A percentile compares a stretch with the other conserved stretches of the same genome.
Conservation (phyloP, 2,888 invertebrate genomes). For the Pycnomerus fuliginosus region DNA sequence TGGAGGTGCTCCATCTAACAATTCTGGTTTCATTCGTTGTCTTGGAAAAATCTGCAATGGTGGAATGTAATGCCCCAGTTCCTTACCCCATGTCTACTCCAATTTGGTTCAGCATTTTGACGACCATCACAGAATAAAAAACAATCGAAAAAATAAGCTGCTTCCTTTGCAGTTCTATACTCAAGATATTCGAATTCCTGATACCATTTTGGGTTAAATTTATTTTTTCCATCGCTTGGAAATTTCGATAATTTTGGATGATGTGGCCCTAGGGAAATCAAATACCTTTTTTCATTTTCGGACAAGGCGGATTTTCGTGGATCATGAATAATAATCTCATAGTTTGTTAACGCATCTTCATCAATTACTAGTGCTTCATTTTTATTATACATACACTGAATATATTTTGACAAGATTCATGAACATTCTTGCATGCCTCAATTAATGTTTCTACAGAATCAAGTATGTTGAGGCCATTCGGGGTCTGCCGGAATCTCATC, state of each 20-base stretch:
- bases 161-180: neutral
- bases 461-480: too few relatives aligned
- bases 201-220: neutral
- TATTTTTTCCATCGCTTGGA: neutral
- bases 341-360: too few relatives aligned
- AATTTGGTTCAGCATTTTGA: neutral
- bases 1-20: conserved; percentile 40
- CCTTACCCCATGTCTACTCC: neutral
- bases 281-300: neutral
- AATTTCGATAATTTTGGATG: neutral
- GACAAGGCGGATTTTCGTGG: too few relatives aligned
- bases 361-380: too few relatives aligned
- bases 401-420: too few relatives aligned
- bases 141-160: neutral
- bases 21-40: conserved; percentile 37
- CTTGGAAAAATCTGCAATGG: conserved; percentile 42
- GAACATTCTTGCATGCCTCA: too few relatives aligned
- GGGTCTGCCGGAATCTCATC: too few relatives aligned
- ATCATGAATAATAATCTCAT: too few relatives aligned
- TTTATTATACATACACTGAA: too few relatives aligned
- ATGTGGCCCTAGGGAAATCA: neutral
- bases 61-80: conserved; percentile 31
- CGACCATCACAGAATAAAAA: neutral
- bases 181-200: neutral
- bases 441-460: too few relatives aligned